phyloP scores from a whole-genome alignment of 1,140 invertebrate species.

The Drosophila nigrodunni region DNA sequence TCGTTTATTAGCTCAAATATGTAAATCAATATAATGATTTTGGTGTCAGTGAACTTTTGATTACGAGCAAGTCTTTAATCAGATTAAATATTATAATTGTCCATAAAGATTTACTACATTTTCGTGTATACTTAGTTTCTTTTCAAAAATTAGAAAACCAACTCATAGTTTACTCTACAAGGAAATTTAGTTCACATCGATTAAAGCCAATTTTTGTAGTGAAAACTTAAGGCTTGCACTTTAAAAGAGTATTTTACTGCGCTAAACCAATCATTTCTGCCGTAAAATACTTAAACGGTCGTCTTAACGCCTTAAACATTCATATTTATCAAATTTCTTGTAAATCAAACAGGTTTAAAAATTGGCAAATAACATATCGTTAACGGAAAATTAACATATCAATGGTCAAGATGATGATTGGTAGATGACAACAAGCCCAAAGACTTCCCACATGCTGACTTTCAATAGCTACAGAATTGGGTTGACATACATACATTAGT shows the following conservation, averaged over 20 bases:
- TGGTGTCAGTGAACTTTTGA: neutral
- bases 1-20: neutral
- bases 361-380: constrained; percentile 11
- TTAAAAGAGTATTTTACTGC: no score
- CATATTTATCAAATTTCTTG: constrained; percentile 4
- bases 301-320: constrained; percentile 7
- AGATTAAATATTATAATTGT: no score
- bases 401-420: constrained; percentile 42
- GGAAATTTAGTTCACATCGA: no score
- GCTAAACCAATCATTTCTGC: no score
- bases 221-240: no score
- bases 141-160: no score
- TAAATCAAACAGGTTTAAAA: constrained; percentile 31
- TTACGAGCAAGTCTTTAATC: neutral
- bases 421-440: constrained; percentile 30
- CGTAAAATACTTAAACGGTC: neutral
- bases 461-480: constrained; percentile 50
- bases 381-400: constrained; percentile 65
- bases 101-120: no score
- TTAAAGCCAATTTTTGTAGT: no score
- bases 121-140: no score
- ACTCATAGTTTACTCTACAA: no score
- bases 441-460: constrained; percentile 43
- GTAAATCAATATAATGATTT: constrained; percentile 1
- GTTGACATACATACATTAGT: constrained; percentile 43